Base-by-base conservation (phyloP, 64 coral and sea anemone genomes). In the Montipora sp. region DNA sequence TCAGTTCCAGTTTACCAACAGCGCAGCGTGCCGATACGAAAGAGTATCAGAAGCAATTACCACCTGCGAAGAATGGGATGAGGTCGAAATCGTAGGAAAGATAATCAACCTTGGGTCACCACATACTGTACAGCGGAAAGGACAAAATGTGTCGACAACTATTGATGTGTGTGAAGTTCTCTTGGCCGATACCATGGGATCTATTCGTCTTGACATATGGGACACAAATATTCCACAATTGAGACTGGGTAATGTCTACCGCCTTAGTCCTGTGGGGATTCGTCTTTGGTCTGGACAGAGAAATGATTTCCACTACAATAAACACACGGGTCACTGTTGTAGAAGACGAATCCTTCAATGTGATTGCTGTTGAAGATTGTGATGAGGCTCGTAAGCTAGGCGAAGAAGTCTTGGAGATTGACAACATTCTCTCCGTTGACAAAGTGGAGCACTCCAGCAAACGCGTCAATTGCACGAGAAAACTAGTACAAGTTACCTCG, bases 401-500 rank as follows among this genome's bases (percentile, higher is more conserved):
- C 79, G 49, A 81, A 81, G 24, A 43, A 81, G 79, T 81, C 12
- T 8, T 57, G 9, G 79, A 53, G 79, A 60, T 60, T 81, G 79
- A 49, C 49, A 59, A 53, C 79, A 81, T 81, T 81, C 49, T 81
- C 18, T 81, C 79, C 58, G 48, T 55, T 65, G 81, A 84, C 15
- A 84, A 84, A 36, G 81, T 63, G 81, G 81, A 83, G 22, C 16
- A 66, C 57, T 83, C 60, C 45, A 59, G 57, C n/a, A 83, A 83
- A 58, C 60, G 81, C 81, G 23, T 84, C 12, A 68, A 84, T 65
- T 84, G 81, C 61, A 84, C 46, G 0, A 24, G 81, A 58, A 84
- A 68, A 84, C 81, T 84, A 68, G 81, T 84, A 66, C 21, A 84
- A 84, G 51, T 84, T 84, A 84, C 81, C 59, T 84, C 21, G 59